Evolutionary conservation across 2,888 invertebrate species (phyloP), one percentile per base, ranked within the genome.

Genomic region (Biston betularia): DNA sequence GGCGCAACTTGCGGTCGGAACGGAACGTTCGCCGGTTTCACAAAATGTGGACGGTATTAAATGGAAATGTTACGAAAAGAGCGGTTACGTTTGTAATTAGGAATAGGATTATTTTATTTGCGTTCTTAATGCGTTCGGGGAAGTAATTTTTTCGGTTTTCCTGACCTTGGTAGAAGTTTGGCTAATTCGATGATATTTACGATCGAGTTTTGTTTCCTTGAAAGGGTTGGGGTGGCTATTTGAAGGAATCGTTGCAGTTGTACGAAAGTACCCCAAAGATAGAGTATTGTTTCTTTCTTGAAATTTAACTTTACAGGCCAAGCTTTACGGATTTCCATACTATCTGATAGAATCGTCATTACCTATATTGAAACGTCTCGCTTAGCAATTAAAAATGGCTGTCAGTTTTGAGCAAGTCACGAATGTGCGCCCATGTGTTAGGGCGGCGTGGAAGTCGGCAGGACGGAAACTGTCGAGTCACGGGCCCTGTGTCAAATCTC

Each of bases 401-500:
- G 87, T 80, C 75, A 75, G 73, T 76, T 84, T 88, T 73, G 69
- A 65, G 86, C 90, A 80, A 90, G 91, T 92, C 92, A 92, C 77
- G 63, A 33, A 82, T 73, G 79, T 72, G 84, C 79, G 76, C 85
- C 86, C 90, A 90, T 90, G 86, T 90, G 90, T 87, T 84, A 73
- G 78, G 76, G 74, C 72, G 69, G 75, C 76, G 82, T 85, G 84
- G 75, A 67, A 68, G 73, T 77, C 77, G 72, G 68, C 65, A 68
- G 70, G 65, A 79, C 44, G 38, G 15, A 63, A 84, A 83, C 69
- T 79, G 92, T 90, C 83, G 87, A 86, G 74, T 92, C 92, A 92
- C 78, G 78, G 74, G 86, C 87, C 89, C 92, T 85, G 85, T 88
- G 90, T 92, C 92, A 92, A 92, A 91, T 90, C 90, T 89, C 89